Evolutionary conservation across 2,113 vertebrate species (phyloP), one percentile per base, ranked within the genome.

Genomic region (Oriolus oriolus): DNA sequence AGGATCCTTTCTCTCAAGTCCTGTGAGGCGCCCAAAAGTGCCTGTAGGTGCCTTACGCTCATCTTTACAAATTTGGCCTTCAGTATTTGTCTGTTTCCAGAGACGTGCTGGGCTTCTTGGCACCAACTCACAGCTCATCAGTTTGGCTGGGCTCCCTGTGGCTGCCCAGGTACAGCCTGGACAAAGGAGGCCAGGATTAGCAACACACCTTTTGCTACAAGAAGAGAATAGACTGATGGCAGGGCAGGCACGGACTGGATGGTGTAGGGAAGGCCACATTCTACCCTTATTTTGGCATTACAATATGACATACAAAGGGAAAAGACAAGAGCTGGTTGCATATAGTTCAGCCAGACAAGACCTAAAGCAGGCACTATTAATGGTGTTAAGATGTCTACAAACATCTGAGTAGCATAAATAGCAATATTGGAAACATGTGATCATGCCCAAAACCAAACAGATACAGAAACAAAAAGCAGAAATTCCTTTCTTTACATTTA

Each of bases 181-280:
- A 82, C 47, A n/a, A 65, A 47, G 44, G 30, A 59, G 35, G 41
- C 24, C 12, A 3, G 37, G 69, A 68, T 64, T 66, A 64, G 41
- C 23, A 77, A 57, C 13, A 61, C 18, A 11, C 31, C 21, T 71
- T 42, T 63, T 75, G 45, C 68, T 77, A 31, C 35, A 76, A 60
- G 49, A 54, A 66, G 53, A 17, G 19, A 76, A 60, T 0, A 73
- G 63, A 16, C 31, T 27, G 59, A 70, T 20, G 37, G 45, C 45
- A 80, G 39, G 24, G n/a, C 56, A 78, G 66, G 42, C 37, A 49
- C 56, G 0, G 0, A 17, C 16, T 20, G 60, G 17, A 27, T 45
- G 47, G n/a, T 53, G 24, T 31, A 49, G 33, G 10, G 54, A 71
- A 83, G 59, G 53, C 50, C 56, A 31, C 6, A 2, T 16, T 59